Conservation (phyloP, 2,113 vertebrate genomes). For the Alexandromys fortis region DNA sequence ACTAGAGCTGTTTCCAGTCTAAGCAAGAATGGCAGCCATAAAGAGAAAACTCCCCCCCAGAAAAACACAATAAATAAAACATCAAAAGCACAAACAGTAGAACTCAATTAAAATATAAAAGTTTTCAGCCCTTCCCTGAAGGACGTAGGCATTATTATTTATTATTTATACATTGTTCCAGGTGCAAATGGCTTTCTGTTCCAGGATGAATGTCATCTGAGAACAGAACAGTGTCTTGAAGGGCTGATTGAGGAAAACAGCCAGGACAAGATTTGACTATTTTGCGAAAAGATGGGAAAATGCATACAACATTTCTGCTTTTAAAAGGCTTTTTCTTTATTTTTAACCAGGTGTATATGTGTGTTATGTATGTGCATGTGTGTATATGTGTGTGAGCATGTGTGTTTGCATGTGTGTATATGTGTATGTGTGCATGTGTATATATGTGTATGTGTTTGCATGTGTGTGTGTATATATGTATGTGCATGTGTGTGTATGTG, state of each 20-base stretch:
- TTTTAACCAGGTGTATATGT: neutral
- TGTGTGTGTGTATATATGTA: neutral
- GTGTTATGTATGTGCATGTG: neutral
- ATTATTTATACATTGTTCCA: constrained; percentile 73
- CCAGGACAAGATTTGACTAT: neutral
- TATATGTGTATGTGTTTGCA: too few relatives aligned
- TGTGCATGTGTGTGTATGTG: too few relatives aligned
- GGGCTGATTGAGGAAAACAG: neutral
- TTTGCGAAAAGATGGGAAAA: neutral
- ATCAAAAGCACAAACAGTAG: constrained; percentile 75
- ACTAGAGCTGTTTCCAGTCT: constrained; percentile 57
- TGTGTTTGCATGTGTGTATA: too few relatives aligned
- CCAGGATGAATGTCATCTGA: constrained; percentile 47
- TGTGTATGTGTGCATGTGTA: neutral
- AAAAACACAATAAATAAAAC: constrained; percentile 78
- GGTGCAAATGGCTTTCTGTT: constrained; percentile 41
- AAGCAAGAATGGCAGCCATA: constrained; percentile 59
- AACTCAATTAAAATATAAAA: constrained; percentile 79
- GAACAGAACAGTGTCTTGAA: constrained; percentile 2
- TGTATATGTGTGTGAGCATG: neutral
- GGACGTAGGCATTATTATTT: constrained; percentile 73
- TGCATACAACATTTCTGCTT: neutral
- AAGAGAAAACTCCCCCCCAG: constrained; percentile 62
- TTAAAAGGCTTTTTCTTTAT: neutral
- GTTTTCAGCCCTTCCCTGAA: constrained; percentile 66